A percentile compares a stretch with the other conserved stretches of the same genome.
phyloP scores from a whole-genome alignment of 2,888 invertebrate species.

The Phytoseiulus persimilis region DNA sequence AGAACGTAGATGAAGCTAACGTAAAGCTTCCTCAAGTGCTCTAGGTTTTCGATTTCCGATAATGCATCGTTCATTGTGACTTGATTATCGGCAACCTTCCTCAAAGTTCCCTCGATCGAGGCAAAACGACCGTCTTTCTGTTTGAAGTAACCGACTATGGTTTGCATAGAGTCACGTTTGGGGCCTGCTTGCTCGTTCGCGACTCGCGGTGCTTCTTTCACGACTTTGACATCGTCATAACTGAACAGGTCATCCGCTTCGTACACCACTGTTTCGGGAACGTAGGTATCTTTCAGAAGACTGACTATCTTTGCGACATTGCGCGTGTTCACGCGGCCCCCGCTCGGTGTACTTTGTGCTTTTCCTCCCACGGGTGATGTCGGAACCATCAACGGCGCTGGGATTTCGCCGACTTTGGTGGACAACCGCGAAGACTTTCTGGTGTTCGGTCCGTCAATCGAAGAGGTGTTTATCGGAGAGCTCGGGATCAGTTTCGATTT shows the following conservation, averaged over 20 bases:
- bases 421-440: not conserved
- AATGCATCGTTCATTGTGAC: not conserved
- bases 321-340: not conserved
- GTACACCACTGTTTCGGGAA: constrained; percentile 6
- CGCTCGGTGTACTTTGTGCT: not conserved
- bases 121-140: constrained; percentile 19
- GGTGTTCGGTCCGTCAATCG: not conserved
- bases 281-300: constrained; percentile 27
- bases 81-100: not conserved
- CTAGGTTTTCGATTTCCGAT: not conserved
- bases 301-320: not conserved
- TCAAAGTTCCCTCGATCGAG: not conserved
- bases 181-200: not conserved
- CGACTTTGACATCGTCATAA: not conserved
- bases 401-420: not conserved
- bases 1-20: constrained; percentile 21
- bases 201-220: not conserved
- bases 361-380: not conserved
- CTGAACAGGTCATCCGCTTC: not conserved
- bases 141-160: constrained; percentile 24
- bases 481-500: constrained; percentile 15
- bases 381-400: not conserved
- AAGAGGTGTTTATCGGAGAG: not conserved
- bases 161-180: not conserved
- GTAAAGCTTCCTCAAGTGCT: constrained; percentile 14